Conservation (phyloP, 1,140 invertebrate genomes). For the Drosophila repleta region DNA sequence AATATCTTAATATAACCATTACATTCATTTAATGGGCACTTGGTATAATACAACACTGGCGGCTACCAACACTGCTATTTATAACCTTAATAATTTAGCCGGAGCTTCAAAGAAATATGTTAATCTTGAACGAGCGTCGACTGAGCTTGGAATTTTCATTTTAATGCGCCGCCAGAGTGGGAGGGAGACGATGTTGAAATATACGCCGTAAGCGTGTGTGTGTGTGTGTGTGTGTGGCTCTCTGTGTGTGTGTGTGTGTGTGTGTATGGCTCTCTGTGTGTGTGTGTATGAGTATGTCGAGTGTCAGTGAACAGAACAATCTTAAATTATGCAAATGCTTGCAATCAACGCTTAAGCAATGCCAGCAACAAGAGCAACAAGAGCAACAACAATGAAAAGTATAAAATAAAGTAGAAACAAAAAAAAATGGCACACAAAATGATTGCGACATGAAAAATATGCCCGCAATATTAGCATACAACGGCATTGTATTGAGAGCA, state of each 20-base stretch:
- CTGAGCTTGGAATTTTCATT: conserved; percentile 66
- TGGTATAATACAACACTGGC: conserved; percentile 4
- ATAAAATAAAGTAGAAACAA: conserved; percentile 8
- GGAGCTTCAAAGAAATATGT: conserved; percentile 75
- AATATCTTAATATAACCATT: conserved; percentile 1
- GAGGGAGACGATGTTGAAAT: conserved; percentile 15
- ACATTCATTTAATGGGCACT: conserved; percentile 10
- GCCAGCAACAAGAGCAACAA: conserved; percentile 37
- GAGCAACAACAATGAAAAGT: conserved; percentile 28
- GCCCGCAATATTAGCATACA: conserved; percentile 70
- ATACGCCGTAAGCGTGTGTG: background rate
- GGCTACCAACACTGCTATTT: conserved; percentile 46
- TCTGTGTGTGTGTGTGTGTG: background rate
- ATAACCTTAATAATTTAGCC: conserved; percentile 77
- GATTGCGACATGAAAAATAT: conserved; percentile 77
- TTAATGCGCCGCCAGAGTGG: conserved; percentile 64
- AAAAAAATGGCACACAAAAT: conserved; percentile 51
- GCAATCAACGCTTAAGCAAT: conserved; percentile 75
- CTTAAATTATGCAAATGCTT: conserved; percentile 82
- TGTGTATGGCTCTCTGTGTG: background rate
- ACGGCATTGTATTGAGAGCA: conserved; percentile 18
- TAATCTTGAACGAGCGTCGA: conserved; percentile 55
- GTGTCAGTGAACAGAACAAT: conserved; percentile 47
- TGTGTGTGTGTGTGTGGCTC: too few species aligned
- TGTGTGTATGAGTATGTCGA: conserved; percentile 15